These are phyloP conservation scores for Ephydatia muelleri DNA, from an alignment of 37 sponge, comb jelly and placozoan genomes.

Conservation along the genomic window DNA sequence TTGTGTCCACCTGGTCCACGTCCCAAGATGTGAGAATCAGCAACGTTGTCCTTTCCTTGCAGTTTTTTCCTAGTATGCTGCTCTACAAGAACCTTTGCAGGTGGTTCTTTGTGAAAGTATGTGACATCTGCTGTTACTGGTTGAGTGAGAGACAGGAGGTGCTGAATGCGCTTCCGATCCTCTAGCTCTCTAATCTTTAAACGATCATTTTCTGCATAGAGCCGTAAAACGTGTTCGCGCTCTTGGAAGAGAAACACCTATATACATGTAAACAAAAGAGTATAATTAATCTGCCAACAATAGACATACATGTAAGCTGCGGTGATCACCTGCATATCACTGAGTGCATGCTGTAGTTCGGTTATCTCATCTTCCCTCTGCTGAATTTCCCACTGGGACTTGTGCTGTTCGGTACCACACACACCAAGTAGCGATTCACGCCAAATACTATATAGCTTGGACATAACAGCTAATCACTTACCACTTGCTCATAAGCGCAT, in stretches of 20 bases:
- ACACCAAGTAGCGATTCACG: not conserved
- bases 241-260: slow-evolving; percentile 96
- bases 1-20: slow-evolving; percentile 10
- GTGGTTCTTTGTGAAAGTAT: slow-evolving; percentile 79
- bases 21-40: not conserved
- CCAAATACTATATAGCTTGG: not conserved
- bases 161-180: slow-evolving; percentile 93
- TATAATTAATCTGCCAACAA: not conserved
- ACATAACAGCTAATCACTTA: slow-evolving; percentile 7
- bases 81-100: slow-evolving; percentile 48
- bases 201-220: slow-evolving; percentile 97
- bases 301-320: not conserved
- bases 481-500: slow-evolving; percentile 72
- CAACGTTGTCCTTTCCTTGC: not conserved
- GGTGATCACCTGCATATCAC: slow-evolving; percentile 94
- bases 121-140: slow-evolving; percentile 57
- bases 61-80: slow-evolving; percentile 20
- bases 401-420: slow-evolving; percentile 56
- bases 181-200: slow-evolving; percentile 94
- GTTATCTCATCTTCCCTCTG: slow-evolving; percentile 95
- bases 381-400: slow-evolving; percentile 82
- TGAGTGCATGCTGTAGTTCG: slow-evolving; percentile 97
- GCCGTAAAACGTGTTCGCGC: slow-evolving; percentile 91
- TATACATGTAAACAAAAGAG: slow-evolving; percentile 16
- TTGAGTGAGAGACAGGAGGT: slow-evolving; percentile 85